phyloP scores from a whole-genome alignment of 2,888 invertebrate species.

The Sphaeridia pumilis region DNA sequence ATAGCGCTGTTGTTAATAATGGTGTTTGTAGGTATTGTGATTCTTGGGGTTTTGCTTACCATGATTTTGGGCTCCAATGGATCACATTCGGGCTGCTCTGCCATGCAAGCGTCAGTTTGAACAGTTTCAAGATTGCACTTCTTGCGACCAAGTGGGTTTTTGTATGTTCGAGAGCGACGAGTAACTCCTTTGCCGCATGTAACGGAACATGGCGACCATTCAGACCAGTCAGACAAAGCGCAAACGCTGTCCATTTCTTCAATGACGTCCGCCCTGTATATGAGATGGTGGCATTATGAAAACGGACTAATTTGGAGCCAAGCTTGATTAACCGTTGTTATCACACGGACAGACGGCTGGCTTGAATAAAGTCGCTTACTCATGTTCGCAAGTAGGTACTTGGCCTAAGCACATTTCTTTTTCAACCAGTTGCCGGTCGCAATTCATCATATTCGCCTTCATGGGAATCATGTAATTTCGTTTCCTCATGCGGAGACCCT shows the following conservation, averaged over 20 bases:
- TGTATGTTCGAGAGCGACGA: slow-evolving; percentile 61
- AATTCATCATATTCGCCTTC: slow-evolving; percentile 58
- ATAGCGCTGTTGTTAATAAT: slow-evolving; percentile 4
- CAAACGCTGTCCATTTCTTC: slow-evolving; percentile 47
- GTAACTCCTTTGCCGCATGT: slow-evolving; percentile 69
- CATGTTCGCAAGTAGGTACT: slow-evolving; percentile 55
- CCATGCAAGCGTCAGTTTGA: slow-evolving; percentile 71
- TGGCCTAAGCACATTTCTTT: slow-evolving; percentile 83
- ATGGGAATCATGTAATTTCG: slow-evolving; percentile 58
- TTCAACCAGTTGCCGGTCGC: slow-evolving; percentile 54
- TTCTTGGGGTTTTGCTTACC: too few species aligned
- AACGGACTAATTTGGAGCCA: neutral
- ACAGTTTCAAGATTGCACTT: slow-evolving; percentile 65
- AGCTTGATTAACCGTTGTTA: neutral
- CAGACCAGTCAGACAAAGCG: slow-evolving; percentile 57
- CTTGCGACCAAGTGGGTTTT: slow-evolving; percentile 62
- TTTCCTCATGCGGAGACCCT: slow-evolving; percentile 67
- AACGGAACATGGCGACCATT: slow-evolving; percentile 76
- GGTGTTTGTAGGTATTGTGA: neutral
- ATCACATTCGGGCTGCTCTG: slow-evolving; percentile 36
- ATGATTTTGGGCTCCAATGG: slow-evolving; percentile 16
- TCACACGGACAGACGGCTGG: neutral
- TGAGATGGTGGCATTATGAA: neutral
- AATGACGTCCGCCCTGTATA: slow-evolving; percentile 19
- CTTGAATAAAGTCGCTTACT: slow-evolving; percentile 8